These are phyloP conservation scores for Atractosteus spatula DNA, from an alignment of 2,113 vertebrate species.

Conservation along the genomic window DNA sequence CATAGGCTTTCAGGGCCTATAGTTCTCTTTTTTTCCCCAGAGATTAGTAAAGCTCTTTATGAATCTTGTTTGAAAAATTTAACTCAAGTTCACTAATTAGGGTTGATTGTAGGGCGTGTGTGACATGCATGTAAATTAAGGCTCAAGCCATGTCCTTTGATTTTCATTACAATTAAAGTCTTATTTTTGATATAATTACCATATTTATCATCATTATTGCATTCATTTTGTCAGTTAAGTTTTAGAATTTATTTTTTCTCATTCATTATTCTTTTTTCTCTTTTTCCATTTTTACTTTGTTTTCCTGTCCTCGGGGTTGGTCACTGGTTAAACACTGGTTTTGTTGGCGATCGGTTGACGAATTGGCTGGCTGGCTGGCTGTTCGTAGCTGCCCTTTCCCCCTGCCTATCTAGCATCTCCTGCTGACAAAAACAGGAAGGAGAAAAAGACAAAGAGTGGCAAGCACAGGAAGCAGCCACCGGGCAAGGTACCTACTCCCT, in stretches of 20 bases:
- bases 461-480: constrained; percentile 71
- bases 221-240: constrained; percentile 15
- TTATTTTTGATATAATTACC: constrained; percentile 7
- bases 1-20: too few relatives aligned
- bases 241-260: constrained; percentile 6
- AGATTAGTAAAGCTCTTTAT: too few relatives aligned
- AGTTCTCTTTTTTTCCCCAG: too few relatives aligned
- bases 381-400: constrained; percentile 72
- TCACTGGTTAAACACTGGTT: constrained; percentile 24
- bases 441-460: constrained; percentile 71
- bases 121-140: too few relatives aligned
- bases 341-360: constrained; percentile 44
- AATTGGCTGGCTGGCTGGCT: constrained; percentile 37
- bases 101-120: too few relatives aligned
- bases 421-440: constrained; percentile 75
- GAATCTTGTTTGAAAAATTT: too few relatives aligned
- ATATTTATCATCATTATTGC: background rate
- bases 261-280: constrained; percentile 14
- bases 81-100: too few relatives aligned
- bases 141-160: too few relatives aligned
- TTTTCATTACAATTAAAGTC: constrained; percentile 2
- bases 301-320: constrained; percentile 18
- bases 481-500: constrained; percentile 60
- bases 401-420: constrained; percentile 75
- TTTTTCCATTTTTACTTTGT: constrained; percentile 2